Evolutionary conservation across 1,140 invertebrate species (phyloP), one percentile per base, ranked within the genome.

Genomic region (Tetragonula clypearis): DNA sequence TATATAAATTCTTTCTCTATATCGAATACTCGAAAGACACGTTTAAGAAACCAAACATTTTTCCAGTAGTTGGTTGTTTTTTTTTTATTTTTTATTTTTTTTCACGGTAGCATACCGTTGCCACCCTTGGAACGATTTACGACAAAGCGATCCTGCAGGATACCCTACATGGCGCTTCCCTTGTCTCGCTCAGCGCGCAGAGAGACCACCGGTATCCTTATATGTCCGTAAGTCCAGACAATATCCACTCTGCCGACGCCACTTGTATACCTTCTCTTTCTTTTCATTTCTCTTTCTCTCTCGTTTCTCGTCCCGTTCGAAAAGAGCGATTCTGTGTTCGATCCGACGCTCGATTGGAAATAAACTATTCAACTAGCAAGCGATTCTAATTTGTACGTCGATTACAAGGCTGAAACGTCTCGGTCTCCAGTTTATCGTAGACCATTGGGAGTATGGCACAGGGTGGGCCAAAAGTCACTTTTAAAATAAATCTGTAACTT

Each of bases 161-260:
- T 86, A 68, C 88, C 83, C 80, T 86, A 84, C 79, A 90, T 86
- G 89, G 89, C 86, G 86, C 79, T 84, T 81, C 69, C 82, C 82
- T 88, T 90, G 83, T 82, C 86, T 86, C 85, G 86, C 56, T 72
- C 83, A 71, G n/a, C 62, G 72, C 65, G 82, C 79, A 86, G 82
- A 85, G 82, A 85, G 82, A 83, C 65, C 82, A 69, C 69, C 86
- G 84, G 89, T 90, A 78, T 88, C 92, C 92, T 92, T 93, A 93
- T 93, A 93, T 90, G 92, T 93, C 88, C 87, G 86, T 74, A 81
- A 79, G 69, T 86, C 83, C 89, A 87, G 89, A 93, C 91, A 93
- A 88, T 93, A 92, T 92, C 91, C 89, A 88, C 80, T 85, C 83
- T 41, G 71, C 72, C 79, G 82, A 80, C 75, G 76, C 60, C 82